Conservation (phyloP, 1,140 invertebrate genomes). For the Drosophila carrolli region DNA sequence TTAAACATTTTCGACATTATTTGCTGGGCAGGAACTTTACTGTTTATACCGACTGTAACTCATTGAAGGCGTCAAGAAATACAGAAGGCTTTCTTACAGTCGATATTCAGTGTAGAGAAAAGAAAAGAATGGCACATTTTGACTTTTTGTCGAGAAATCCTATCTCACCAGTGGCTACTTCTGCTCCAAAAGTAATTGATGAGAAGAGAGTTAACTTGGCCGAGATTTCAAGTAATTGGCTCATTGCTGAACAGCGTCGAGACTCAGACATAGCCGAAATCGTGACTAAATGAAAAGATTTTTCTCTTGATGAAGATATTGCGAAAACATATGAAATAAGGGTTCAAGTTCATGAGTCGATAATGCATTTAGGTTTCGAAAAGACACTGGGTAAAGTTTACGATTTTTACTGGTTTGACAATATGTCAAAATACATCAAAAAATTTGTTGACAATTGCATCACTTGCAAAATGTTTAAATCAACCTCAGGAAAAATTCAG, state of each 20-base stretch:
- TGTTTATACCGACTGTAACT: too few relatives aligned
- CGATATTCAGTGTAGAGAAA: too few relatives aligned
- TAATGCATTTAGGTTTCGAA: background rate
- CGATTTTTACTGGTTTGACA: too few relatives aligned
- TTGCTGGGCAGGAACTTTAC: too few relatives aligned
- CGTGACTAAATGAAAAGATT: background rate
- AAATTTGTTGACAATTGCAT: slow-evolving; percentile 72
- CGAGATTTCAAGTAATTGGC: slow-evolving; percentile 41
- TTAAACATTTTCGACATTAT: too few relatives aligned
- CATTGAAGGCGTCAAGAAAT: too few relatives aligned
- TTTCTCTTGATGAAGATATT: slow-evolving; percentile 3
- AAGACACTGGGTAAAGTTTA: background rate
- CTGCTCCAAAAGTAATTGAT: background rate
- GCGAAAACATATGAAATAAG: slow-evolving; percentile 1
- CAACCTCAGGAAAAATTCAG: slow-evolving; percentile 45
- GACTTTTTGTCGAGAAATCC: slow-evolving; percentile 34
- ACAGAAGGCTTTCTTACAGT: too few relatives aligned
- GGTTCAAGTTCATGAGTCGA: too few relatives aligned
- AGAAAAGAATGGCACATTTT: too few relatives aligned
- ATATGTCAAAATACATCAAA: slow-evolving; percentile 35
- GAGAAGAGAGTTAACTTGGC: slow-evolving; percentile 29
- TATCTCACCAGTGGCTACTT: slow-evolving; percentile 7
- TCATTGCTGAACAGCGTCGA: slow-evolving; percentile 5
- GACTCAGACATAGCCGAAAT: slow-evolving; percentile 1
- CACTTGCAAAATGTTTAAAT: slow-evolving; percentile 38